phyloP scores from a whole-genome alignment of 2,888 invertebrate genomes.

The Amitus sp. region DNA sequence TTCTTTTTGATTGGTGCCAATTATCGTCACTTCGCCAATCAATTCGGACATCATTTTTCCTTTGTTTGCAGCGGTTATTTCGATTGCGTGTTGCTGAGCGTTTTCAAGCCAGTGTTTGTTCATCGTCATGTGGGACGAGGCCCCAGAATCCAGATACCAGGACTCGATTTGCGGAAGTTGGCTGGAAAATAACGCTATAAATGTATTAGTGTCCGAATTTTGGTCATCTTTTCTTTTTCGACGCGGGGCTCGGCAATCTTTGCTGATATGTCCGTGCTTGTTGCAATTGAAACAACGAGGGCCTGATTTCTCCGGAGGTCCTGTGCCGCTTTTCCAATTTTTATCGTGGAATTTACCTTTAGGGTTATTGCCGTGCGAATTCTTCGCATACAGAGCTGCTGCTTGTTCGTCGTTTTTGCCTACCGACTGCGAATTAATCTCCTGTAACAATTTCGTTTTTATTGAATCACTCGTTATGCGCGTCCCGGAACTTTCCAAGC shows the following conservation, averaged over 20 bases:
- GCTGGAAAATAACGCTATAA: too few species aligned
- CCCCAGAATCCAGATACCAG: slow-evolving; percentile 1
- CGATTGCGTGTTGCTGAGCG: too few species aligned
- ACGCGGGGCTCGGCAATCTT: neutral
- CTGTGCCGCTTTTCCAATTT: too few species aligned
- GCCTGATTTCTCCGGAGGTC: too few species aligned
- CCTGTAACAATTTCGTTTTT: slow-evolving; percentile 44
- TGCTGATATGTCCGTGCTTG: neutral
- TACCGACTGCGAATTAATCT: neutral
- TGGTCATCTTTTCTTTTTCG: too few species aligned
- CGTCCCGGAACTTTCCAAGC: slow-evolving; percentile 44
- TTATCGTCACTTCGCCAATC: slow-evolving; percentile 4
- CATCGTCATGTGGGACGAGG: neutral
- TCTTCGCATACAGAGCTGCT: too few species aligned
- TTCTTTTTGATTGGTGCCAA: neutral
- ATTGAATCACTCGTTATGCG: slow-evolving; percentile 45
- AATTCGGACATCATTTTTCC: neutral
- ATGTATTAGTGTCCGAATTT: too few species aligned
- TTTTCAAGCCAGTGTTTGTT: neutral
- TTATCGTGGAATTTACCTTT: too few species aligned
- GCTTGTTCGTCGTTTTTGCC: too few species aligned
- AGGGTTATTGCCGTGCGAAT: too few species aligned
- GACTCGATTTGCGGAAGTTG: neutral
- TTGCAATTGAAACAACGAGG: slow-evolving; percentile 1
- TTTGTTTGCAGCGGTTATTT: neutral